Evolutionary conservation across 2,888 invertebrate species (phyloP).

Genomic region (Athalia rosae): DNA sequence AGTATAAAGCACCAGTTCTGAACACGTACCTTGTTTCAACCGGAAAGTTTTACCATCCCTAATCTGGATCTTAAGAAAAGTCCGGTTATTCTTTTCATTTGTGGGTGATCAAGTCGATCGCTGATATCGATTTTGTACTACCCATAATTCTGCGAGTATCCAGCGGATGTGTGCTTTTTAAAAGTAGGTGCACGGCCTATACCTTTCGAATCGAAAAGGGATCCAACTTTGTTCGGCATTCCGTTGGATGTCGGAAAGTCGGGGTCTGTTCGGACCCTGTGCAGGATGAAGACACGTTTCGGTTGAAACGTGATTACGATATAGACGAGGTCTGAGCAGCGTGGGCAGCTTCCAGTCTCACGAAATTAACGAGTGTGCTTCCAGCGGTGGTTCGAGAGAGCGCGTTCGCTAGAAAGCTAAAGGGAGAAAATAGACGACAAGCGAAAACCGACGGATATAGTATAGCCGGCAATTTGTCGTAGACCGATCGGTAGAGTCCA

Average conservation of each 20-base stretch:
- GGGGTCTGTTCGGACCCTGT: conserved; percentile 17
- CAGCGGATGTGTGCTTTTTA: not conserved
- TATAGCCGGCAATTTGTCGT: conserved; percentile 56
- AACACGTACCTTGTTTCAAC: not conserved
- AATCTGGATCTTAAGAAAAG: not conserved
- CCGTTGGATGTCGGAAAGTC: conserved; percentile 25
- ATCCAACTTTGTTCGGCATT: not conserved
- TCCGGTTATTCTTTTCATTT: not conserved
- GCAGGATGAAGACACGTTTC: conserved; percentile 36
- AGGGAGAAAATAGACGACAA: conserved; percentile 25
- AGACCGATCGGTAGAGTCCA: conserved; percentile 52
- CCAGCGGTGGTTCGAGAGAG: conserved; percentile 46
- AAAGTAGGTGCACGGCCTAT: not conserved
- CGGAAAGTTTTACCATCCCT: not conserved
- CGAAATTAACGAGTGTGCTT: conserved; percentile 51
- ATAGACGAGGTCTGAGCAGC: conserved; percentile 37
- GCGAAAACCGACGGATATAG: conserved; percentile 52
- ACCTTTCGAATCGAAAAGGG: not conserved
- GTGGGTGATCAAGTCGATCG: not conserved
- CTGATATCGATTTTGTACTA: too few relatives aligned
- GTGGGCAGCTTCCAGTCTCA: conserved; percentile 42
- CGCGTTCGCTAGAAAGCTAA: not conserved
- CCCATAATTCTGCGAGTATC: too few relatives aligned
- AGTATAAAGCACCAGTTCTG: too few relatives aligned
- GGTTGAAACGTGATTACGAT: conserved; percentile 40